Base-by-base conservation (phyloP, 2,113 vertebrate genomes). In the Platanista minor region DNA sequence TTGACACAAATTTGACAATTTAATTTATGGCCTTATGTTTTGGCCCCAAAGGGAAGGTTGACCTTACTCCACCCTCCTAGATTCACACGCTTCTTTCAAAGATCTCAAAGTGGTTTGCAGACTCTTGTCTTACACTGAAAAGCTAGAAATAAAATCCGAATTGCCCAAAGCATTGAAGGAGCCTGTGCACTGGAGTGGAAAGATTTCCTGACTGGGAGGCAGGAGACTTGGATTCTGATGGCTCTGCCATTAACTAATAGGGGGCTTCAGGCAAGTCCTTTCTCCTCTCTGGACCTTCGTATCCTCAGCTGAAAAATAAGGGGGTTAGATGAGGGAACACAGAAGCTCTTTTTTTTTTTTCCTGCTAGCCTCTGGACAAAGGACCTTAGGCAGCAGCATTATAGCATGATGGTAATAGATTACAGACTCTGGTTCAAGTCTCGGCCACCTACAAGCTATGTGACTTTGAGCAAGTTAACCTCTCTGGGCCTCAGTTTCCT, bases 381-480 rank as follows among this genome's bases (percentile, higher is more conserved):
- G 29, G 36, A 87, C 43, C 36, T 66, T 59, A 43, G 59, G 72
- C 5, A 62, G 20, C 27, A 93, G 23, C 23, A 72, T n/a, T 46
- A 29, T 43, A 74, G 72, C n/a, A 5, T 57, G 18, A 14, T 49
- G 11, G 18, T 83, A 86, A 74, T 64, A 90, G n/a, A 88, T 86
- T 18, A 78, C 0, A 0, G 33, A 74, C 46, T 57, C 31, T 41
- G 59, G 5, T 75, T 95, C 23, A 83, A 96, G 20, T 64, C 29
- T 94, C 90, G 74, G n/a, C 29, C 23, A 69, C 74, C 17, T 80
- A 21, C 12, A 59, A 96, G 33, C 71, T 89, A 31, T 8, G 4
- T 71, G 49, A 94, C 18, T 90, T 87, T 52, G 81, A 80, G 29
- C 41, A 96, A 92, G 39, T 77, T 81, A 96, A 94, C 69, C 54